Evolutionary conservation across 2,113 vertebrate genomes (phyloP), one percentile per base, ranked within the genome.

Genomic region (Scartelaos histophorus): DNA sequence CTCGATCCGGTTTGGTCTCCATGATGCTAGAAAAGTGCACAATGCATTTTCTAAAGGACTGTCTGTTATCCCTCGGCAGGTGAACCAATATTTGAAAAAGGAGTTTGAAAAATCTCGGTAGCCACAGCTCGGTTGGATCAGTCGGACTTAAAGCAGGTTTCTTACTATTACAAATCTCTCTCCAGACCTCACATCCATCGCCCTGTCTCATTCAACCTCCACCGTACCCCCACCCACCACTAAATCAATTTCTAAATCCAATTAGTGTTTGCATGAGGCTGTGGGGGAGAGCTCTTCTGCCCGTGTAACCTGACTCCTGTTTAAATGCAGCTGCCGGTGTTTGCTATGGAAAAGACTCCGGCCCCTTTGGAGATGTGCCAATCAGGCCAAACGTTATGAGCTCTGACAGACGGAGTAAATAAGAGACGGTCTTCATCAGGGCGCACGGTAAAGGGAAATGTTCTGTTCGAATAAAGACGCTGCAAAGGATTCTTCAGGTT

Each of bases 221-320:
- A 87, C 72, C 60, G 78, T 17, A 62, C 47, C 64, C 34, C 46
- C 17, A 12, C 22, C 35, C 17, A 11, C 57, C 46, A 49, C 74
- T 58, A 78, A 85, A 89, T 89, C 87, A 86, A 84, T 87, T 79
- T 75, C 69, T 78, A 85, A 82, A 86, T 85, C 79, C 82, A 86
- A 89, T 89, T 89, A 91, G 86, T 88, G 76, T 78, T 77, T 66
- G 74, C 74, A 83, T 84, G 81, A 85, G 80, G 75, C 47, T 74
- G 73, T 58, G 75, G 80, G 82, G 65, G 66, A 82, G 82, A 80
- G 66, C 71, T 79, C 68, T 67, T 68, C 43, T 38, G 73, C 73
- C 79, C 70, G 74, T 76, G 84, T 73, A 86, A 81, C 79, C 60
- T 84, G 84, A 84, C 77, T 80, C 78, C 75, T 81, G 79, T 80